Evolutionary conservation across 1,140 invertebrate species (phyloP).

Genomic region (Carposina sasakii): DNA sequence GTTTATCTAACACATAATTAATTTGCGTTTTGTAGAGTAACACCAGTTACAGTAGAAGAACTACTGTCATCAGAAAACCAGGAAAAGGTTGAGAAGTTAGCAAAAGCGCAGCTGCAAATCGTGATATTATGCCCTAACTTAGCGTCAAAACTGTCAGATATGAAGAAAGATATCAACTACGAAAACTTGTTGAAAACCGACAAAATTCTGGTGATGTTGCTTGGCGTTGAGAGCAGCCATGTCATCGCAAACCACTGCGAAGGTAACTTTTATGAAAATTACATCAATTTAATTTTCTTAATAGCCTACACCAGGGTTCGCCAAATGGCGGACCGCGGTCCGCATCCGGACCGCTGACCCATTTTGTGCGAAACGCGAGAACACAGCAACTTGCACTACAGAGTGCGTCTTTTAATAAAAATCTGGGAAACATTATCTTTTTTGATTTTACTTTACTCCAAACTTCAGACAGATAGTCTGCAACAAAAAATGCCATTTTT

Average conservation of each 20-base stretch:
- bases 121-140: constrained; percentile 85
- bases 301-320: too few species aligned
- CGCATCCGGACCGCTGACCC: too few species aligned
- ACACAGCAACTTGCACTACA: too few species aligned
- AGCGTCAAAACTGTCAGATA: constrained; percentile 75
- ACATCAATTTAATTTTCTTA: too few species aligned
- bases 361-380: too few species aligned
- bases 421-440: too few species aligned
- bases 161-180: constrained; percentile 73
- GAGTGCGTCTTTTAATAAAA: too few species aligned
- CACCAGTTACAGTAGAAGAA: constrained; percentile 82
- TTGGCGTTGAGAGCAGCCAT: constrained; percentile 76
- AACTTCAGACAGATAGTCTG: too few species aligned
- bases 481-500: too few species aligned
- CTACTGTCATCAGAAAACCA: constrained; percentile 72
- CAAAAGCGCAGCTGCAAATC: constrained; percentile 81
- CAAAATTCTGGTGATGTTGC: constrained; percentile 83
- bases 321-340: too few species aligned
- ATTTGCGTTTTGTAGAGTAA: constrained; percentile 74
- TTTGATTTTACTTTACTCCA: too few species aligned
- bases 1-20: too few species aligned
- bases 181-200: constrained; percentile 78
- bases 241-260: constrained; percentile 48
- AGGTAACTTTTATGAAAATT: constrained; percentile 37
- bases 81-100: constrained; percentile 74